These are phyloP conservation scores for Acleris holmiana DNA, from an alignment of 2,888 invertebrate genomes.

Conservation along the genomic window DNA sequence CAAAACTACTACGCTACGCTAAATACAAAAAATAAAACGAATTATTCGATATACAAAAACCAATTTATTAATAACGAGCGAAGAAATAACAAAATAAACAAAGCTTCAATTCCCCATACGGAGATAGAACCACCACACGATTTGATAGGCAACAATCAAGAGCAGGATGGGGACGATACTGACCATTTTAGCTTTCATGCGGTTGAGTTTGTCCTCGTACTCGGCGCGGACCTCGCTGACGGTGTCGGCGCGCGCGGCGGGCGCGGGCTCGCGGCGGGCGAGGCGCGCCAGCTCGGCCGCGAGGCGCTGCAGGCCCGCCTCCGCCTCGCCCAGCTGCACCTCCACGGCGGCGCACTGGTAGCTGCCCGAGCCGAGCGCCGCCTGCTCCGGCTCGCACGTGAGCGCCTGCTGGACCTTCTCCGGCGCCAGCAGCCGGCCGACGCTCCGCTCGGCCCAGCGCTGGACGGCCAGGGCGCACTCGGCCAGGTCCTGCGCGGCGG, in stretches of 20 bases:
- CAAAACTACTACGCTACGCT: constrained; percentile 45
- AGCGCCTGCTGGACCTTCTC: constrained; percentile 75
- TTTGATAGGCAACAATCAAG: constrained; percentile 76
- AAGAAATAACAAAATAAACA: constrained; percentile 49
- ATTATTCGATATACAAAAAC: constrained; percentile 64
- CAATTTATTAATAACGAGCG: constrained; percentile 63
- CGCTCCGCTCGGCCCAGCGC: constrained; percentile 71
- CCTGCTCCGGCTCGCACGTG: constrained; percentile 58
- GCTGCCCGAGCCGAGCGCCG: constrained; percentile 54
- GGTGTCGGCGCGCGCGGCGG: constrained; percentile 62
- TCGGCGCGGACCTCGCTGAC: constrained; percentile 85
- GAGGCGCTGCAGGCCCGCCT: constrained; percentile 71
- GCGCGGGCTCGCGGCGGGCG: constrained; percentile 33
- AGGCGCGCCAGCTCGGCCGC: constrained; percentile 48
- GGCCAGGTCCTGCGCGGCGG: constrained; percentile 70
- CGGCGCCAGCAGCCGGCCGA: constrained; percentile 61
- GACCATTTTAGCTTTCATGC: constrained; percentile 93
- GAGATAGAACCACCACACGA: constrained; percentile 80
- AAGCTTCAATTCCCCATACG: constrained; percentile 62
- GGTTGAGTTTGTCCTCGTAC: constrained; percentile 89
- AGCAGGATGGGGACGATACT: constrained; percentile 80
- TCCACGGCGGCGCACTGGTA: constrained; percentile 71
- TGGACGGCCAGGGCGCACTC: constrained; percentile 71
- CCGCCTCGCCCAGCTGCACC: constrained; percentile 70
- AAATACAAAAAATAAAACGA: constrained; percentile 73